Evolutionary conservation across 2,888 invertebrate species (phyloP).

Genomic region (Caenorhabditis macrosperma): DNA sequence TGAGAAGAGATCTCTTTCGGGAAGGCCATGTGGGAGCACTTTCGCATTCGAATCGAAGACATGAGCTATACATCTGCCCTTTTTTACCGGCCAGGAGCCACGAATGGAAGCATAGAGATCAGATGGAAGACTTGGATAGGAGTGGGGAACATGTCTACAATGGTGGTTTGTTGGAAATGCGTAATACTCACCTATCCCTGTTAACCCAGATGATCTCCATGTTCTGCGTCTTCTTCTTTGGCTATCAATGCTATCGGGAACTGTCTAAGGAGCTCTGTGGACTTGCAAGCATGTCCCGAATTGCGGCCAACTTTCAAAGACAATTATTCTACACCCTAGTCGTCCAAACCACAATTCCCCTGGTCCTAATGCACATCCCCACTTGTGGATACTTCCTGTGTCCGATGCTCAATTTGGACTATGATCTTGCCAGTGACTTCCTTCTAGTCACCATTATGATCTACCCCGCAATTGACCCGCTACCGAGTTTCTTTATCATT

Average conservation of each 20-base stretch:
- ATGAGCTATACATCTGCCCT: not conserved
- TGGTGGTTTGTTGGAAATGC: no score
- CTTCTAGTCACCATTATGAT: slow-evolving; percentile 16
- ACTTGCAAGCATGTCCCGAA: not conserved
- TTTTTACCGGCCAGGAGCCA: not conserved
- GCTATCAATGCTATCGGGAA: slow-evolving; percentile 12
- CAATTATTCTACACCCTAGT: slow-evolving; percentile 38
- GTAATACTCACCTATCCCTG: no score
- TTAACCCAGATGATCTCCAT: slow-evolving; percentile 1
- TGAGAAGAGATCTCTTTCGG: no score
- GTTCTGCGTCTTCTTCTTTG: slow-evolving; percentile 31
- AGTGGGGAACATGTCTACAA: not conserved
- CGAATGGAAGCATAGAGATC: not conserved
- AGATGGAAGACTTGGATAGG: not conserved
- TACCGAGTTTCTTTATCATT: slow-evolving; percentile 36
- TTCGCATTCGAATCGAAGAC: not conserved
- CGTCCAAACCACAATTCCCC: slow-evolving; percentile 30
- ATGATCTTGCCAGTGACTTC: slow-evolving; percentile 1
- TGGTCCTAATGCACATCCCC: slow-evolving; percentile 33
- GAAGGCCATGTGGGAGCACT: not conserved
- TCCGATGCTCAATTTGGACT: slow-evolving; percentile 24
- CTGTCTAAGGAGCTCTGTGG: not conserved
- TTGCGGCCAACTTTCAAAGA: slow-evolving; percentile 12
- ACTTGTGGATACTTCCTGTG: slow-evolving; percentile 20
- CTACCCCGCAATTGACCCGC: slow-evolving; percentile 32